Evolutionary conservation across 1,140 invertebrate species (phyloP).

Genomic region (Drosophila repletoides): DNA sequence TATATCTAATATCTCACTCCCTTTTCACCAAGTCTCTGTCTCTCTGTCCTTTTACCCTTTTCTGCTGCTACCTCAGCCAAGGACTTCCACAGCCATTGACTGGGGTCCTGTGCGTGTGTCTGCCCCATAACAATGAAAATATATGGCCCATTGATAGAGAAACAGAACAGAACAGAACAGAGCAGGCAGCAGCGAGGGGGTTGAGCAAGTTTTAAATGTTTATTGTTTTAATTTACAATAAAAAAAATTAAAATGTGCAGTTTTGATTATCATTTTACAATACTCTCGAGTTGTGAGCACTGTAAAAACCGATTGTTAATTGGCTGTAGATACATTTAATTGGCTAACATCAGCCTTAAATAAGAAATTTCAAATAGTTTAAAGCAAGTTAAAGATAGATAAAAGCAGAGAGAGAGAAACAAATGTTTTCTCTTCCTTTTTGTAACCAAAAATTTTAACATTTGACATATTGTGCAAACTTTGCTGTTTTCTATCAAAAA

Average conservation of each 20-base stretch:
- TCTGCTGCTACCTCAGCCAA: slow-evolving; percentile 19
- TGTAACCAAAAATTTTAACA: background rate
- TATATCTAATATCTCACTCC: background rate
- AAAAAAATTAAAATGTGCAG: slow-evolving; percentile 75
- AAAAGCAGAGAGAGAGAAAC: too few species aligned
- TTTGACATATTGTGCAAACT: background rate
- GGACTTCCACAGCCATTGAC: slow-evolving; percentile 43
- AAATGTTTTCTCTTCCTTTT: too few species aligned
- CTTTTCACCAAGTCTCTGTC: background rate
- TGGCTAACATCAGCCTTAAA: too few species aligned
- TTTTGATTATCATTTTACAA: slow-evolving; percentile 75
- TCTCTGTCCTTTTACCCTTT: background rate
- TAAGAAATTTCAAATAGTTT: too few species aligned
- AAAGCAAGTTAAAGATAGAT: too few species aligned
- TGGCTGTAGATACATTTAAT: too few species aligned
- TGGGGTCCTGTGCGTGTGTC: slow-evolving; percentile 54
- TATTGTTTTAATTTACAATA: slow-evolving; percentile 80
- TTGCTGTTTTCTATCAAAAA: background rate
- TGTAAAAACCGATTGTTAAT: background rate
- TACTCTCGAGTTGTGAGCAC: background rate
- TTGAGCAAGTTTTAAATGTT: slow-evolving; percentile 66
- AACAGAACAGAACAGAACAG: slow-evolving; percentile 8
- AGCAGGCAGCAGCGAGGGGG: background rate
- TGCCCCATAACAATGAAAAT: slow-evolving; percentile 74
- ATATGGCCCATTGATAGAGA: slow-evolving; percentile 58